phyloP scores from a whole-genome alignment of 23 tunicate genomes.

The Halocynthia aurantium region DNA sequence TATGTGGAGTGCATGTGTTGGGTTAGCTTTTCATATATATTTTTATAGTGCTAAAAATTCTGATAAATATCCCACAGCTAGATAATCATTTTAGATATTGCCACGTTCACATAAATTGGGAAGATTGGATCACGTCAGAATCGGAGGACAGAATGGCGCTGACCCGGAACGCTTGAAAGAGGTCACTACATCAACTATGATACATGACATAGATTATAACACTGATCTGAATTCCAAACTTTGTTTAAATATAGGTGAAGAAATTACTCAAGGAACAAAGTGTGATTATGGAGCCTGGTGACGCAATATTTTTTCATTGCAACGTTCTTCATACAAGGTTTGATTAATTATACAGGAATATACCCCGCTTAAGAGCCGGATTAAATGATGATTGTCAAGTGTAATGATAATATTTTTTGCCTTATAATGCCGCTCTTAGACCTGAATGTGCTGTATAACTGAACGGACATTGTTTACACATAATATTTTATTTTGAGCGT shows the following conservation, averaged over 20 bases:
- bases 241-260: constrained; percentile 19
- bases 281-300: constrained; percentile 54
- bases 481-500: too few relatives aligned
- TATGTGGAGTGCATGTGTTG: too few relatives aligned
- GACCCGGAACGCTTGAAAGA: constrained; percentile 39
- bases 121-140: constrained; percentile 45
- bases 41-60: too few relatives aligned
- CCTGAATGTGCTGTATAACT: too few relatives aligned
- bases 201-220: too few relatives aligned
- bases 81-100: constrained; percentile 23
- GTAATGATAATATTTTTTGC: background rate
- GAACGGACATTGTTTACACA: too few relatives aligned
- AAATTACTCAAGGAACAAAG: constrained; percentile 39
- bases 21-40: too few relatives aligned
- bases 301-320: constrained; percentile 67
- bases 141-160: constrained; percentile 72
- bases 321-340: constrained; percentile 62
- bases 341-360: too few relatives aligned
- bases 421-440: background rate
- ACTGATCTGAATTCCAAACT: background rate
- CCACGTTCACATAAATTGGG: constrained; percentile 58
- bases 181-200: constrained; percentile 8
- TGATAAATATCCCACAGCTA: too few relatives aligned
- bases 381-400: too few relatives aligned
- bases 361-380: too few relatives aligned